A percentile compares a stretch with the other conserved stretches of the same genome.
Conservation (phyloP, 2,797 vertebrate species). For the Mus minutoides region DNA sequence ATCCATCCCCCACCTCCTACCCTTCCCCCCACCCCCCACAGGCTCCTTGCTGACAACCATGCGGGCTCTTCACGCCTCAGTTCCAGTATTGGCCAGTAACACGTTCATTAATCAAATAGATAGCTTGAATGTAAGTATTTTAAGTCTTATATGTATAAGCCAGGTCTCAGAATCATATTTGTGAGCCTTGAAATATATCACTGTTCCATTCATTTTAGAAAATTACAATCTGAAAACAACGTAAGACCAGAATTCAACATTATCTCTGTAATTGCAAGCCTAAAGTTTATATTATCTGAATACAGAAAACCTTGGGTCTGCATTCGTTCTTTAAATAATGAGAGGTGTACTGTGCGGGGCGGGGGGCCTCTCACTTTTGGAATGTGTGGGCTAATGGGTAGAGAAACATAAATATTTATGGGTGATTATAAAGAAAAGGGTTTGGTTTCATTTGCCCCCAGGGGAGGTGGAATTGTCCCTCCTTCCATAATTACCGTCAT, state of each 20-base stretch:
- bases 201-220: constrained; percentile 37
- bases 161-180: constrained; percentile 33
- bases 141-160: not conserved
- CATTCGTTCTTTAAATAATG: not conserved
- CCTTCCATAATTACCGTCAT: constrained; percentile 60
- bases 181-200: not conserved
- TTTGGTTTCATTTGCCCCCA: constrained; percentile 42
- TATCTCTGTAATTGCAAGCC: not conserved
- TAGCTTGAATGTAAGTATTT: constrained; percentile 12
- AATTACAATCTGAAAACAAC: constrained; percentile 45
- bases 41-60: not conserved
- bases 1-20: not conserved
- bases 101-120: constrained; percentile 42
- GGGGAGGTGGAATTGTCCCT: constrained; percentile 24
- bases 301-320: not conserved
- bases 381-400: constrained; percentile 33
- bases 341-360: not conserved
- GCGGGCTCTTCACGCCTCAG: not conserved
- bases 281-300: not conserved
- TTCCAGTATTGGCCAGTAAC: constrained; percentile 45
- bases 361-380: constrained; percentile 44
- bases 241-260: not conserved
- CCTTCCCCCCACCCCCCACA: not conserved
- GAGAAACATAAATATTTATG: constrained; percentile 72
- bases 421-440: constrained; percentile 52